Evolutionary conservation across 2,797 vertebrate genomes (phyloP), one percentile per base, ranked within the genome.

Genomic region (Mus minutoides): DNA sequence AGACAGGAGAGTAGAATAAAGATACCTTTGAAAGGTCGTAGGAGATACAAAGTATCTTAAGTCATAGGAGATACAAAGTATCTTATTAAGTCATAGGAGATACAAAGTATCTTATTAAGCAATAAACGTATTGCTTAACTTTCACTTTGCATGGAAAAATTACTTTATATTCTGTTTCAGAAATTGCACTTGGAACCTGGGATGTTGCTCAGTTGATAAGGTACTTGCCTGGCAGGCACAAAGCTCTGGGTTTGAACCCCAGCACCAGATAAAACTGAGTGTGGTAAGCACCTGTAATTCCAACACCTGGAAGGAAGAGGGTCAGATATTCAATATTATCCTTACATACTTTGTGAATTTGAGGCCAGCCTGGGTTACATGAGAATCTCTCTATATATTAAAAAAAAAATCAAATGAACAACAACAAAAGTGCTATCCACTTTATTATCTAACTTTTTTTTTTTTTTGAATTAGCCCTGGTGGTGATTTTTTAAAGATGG

Each of bases 151-250:
- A 60, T 84, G 7, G 0, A 94, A 62, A 95, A 92, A 37, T 83
- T 92, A 94, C 92, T 96, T 91, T 90, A 49, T 80, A n/a, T 76
- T 21, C 46, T 29, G 71, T 77, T 97, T 95, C 58, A 95, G 90
- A 95, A 94, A 56, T 67, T 49, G 43, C 19, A 92, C 94, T 96
- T 37, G 67, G 31, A 31, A 43, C 34, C n/a, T 13, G 46, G n/a
- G 22, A 3, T 26, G 64, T 52, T 22, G 64, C 43, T 52, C 46
- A 71, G 0, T 69, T 54, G 46, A 22, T 54, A 71, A 64, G 0
- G 7, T 16, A 34, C 31, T 52, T 86, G 43, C 46, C 62, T 26
- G 54, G 21, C 34, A 26, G 54, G 31, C 2, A 49, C 11, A n/a
- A 49, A 2, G 31, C 60, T 2, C 34, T 71, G 34, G 13, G 0